Conservation (phyloP, 2,888 invertebrate species). For the Leptura quadrifasciata region DNA sequence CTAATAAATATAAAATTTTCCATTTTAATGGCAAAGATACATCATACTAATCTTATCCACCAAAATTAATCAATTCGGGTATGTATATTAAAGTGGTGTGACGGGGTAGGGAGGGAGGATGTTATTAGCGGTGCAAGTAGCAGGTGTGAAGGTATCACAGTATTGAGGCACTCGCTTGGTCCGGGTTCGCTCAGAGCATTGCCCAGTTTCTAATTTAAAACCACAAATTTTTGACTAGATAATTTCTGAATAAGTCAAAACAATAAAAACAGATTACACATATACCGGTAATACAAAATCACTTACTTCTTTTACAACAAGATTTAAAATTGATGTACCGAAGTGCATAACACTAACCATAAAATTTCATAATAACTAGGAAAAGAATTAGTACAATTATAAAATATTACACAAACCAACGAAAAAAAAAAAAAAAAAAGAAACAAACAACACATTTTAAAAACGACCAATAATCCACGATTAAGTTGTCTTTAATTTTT, state of each 20-base stretch:
- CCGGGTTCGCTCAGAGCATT: constrained; percentile 68
- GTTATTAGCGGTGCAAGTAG: constrained; percentile 67
- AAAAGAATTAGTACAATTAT: constrained; percentile 35
- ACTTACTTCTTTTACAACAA: constrained; percentile 27
- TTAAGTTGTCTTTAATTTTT: constrained; percentile 93
- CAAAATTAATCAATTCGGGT: constrained; percentile 54
- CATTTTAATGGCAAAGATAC: constrained; percentile 54
- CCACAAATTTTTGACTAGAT: constrained; percentile 69
- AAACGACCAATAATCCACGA: constrained; percentile 37
- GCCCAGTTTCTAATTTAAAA: constrained; percentile 57
- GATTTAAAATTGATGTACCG: constrained; percentile 35
- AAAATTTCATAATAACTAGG: constrained; percentile 34
- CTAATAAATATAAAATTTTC: constrained; percentile 44
- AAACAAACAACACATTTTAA: constrained; percentile 35
- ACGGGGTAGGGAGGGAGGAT: constrained; percentile 53
- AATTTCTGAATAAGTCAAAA: constrained; percentile 49
- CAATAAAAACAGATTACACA: constrained; percentile 43
- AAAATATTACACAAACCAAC: constrained; percentile 58
- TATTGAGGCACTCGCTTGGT: constrained; percentile 74
- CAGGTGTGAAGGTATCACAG: constrained; percentile 73
- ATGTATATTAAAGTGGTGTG: constrained; percentile 48
- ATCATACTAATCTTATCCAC: constrained; percentile 60
- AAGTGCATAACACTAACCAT: constrained; percentile 45
- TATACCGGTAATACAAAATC: constrained; percentile 47
- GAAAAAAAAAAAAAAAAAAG: constrained; percentile 42